Percentiles rank a stretch among this genome's conserved stretches.
phyloP scores from a whole-genome alignment of 2,113 vertebrate genomes.

The Callaeas wilsoni region DNA sequence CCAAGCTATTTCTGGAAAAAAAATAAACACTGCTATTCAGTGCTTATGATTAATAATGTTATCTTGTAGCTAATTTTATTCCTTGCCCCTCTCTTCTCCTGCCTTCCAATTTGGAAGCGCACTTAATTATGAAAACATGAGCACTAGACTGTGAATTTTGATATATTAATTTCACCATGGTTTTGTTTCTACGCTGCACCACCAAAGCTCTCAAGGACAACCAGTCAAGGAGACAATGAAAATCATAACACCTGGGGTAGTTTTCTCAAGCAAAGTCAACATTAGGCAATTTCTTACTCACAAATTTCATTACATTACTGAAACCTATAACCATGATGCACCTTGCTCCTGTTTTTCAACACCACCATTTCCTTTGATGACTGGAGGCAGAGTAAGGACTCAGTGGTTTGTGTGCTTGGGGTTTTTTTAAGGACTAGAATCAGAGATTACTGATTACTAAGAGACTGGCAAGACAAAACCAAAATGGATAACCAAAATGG shows the following conservation, averaged over 20 bases:
- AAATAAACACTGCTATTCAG: constrained; percentile 31
- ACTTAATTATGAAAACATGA: constrained; percentile 45
- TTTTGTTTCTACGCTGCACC: neutral
- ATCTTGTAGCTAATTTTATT: constrained; percentile 50
- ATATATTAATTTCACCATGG: constrained; percentile 37
- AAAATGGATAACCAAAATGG: too few relatives aligned
- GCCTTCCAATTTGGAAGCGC: constrained; percentile 32
- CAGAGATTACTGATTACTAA: neutral
- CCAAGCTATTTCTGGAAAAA: constrained; percentile 48
- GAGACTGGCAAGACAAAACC: neutral
- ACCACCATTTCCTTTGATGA: neutral
- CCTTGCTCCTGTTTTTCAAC: neutral
- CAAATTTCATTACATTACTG: neutral
- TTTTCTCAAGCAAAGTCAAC: constrained; percentile 28
- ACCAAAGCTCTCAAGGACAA: constrained; percentile 32
- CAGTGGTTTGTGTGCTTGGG: neutral
- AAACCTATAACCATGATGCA: neutral
- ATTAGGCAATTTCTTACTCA: neutral
- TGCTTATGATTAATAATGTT: constrained; percentile 35
- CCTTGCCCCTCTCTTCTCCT: constrained; percentile 12
- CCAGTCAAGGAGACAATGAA: neutral
- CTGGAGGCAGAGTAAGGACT: neutral
- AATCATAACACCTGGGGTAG: neutral
- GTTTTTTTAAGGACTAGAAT: neutral
- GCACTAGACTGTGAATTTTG: constrained; percentile 39